phyloP scores from a whole-genome alignment of 2,797 vertebrate genomes.

The Notamacropus eugenii region DNA sequence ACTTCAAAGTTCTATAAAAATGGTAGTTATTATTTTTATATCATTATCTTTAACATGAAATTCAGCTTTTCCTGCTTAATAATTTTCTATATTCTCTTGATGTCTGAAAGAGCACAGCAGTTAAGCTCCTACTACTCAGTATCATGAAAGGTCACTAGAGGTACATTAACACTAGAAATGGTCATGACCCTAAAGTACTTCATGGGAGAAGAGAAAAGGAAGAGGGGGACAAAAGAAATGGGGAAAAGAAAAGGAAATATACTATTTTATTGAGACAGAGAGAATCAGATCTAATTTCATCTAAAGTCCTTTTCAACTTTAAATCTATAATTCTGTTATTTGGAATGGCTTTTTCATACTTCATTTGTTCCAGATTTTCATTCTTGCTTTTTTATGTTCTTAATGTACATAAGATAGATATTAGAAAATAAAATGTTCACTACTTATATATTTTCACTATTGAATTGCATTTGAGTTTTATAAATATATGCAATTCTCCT shows the following conservation, averaged over 20 bases:
- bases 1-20: background rate
- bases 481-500: background rate
- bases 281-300: constrained; percentile 3
- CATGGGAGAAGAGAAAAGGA: constrained; percentile 40
- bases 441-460: constrained; percentile 16
- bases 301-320: background rate
- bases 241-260: background rate
- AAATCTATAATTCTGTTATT: background rate
- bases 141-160: constrained; percentile 15
- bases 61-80: background rate
- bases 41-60: constrained; percentile 33
- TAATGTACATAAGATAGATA: background rate
- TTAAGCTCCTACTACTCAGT: constrained; percentile 6
- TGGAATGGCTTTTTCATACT: background rate
- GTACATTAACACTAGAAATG: constrained; percentile 15
- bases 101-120: background rate
- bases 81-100: background rate
- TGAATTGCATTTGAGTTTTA: constrained; percentile 29
- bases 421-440: background rate
- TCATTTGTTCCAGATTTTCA: background rate
- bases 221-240: constrained; percentile 8
- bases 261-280: constrained; percentile 24
- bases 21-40: background rate
- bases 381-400: background rate
- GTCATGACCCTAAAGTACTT: constrained; percentile 24